Evolutionary conservation across 2,113 vertebrate species (phyloP).

Genomic region (Clinocottus analis): DNA sequence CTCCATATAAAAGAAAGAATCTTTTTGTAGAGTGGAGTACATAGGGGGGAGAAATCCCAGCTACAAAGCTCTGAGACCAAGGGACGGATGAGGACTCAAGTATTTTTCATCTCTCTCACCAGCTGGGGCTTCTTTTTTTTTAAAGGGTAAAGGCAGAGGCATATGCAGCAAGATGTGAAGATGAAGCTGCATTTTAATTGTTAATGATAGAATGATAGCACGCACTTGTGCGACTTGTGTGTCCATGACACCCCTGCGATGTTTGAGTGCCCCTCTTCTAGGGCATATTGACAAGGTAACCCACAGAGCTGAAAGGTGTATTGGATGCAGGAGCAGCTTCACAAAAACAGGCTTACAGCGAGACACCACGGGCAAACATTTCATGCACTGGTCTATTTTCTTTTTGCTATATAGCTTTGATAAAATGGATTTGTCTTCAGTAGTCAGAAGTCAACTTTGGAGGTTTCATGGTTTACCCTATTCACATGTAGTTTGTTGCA

Average conservation of each 20-base stretch:
- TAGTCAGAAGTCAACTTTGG: too few species aligned
- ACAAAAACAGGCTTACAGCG: too few species aligned
- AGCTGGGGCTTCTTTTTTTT: slow-evolving; percentile 67
- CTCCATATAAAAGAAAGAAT: slow-evolving; percentile 9
- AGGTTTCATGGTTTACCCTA: too few species aligned
- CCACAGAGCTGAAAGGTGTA: slow-evolving; percentile 4
- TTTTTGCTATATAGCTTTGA: too few species aligned
- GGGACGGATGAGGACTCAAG: slow-evolving; percentile 56
- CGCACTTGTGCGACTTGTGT: slow-evolving; percentile 27
- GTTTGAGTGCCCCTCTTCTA: slow-evolving; percentile 12
- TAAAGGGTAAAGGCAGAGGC: slow-evolving; percentile 39
- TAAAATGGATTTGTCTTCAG: too few species aligned
- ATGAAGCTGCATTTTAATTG: slow-evolving; percentile 55
- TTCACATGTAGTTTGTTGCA: too few species aligned
- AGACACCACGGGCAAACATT: too few species aligned
- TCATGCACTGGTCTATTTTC: too few species aligned
- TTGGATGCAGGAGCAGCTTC: not conserved
- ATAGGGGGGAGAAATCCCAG: slow-evolving; percentile 25
- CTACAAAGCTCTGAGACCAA: slow-evolving; percentile 32
- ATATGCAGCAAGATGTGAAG: slow-evolving; percentile 60
- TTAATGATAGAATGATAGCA: slow-evolving; percentile 48
- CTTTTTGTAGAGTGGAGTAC: slow-evolving; percentile 9
- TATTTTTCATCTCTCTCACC: slow-evolving; percentile 48
- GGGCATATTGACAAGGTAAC: not conserved
- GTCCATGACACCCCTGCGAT: slow-evolving; percentile 29